Base-by-base conservation (phyloP, 1,140 invertebrate species). In the Oreohelix idahoensis region DNA sequence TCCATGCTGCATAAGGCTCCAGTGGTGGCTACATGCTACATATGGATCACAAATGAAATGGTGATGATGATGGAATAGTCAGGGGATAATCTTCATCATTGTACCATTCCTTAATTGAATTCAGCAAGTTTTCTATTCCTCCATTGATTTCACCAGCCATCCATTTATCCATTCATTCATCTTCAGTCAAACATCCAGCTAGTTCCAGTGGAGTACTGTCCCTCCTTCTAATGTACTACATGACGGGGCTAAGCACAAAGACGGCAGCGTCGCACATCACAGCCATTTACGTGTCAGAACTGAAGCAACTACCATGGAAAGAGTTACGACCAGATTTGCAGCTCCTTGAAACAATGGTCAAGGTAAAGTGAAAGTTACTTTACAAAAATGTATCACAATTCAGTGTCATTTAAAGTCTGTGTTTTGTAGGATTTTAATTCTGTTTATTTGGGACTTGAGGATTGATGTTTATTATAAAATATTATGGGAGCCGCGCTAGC, bases 221-320 rank as follows among this genome's bases (percentile, higher is more conserved):
- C 77, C 94, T 94, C 81, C 87, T 96, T 0, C 96, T 96, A 94
- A 94, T 96, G 83, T 96, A 95, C 92, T 97, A 96, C 89, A 94
- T 95, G 5, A 94, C 93, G 11, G 94, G 94, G 86, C 95, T 94
- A 89, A 95, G 95, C 0, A 94, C 95, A 84, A 89, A 92, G n/a
- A 94, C 94, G 0, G 94, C 96, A 0, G 95, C 96, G 84, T 94
- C 95, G 81, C 94, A 96, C 88, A 93, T 96, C 29, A 89, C 96
- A 10, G 93, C 93, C 51, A 94, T 95, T 1, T 94, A 96, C 20
- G 95, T 96, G 88, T 93, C 94, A 51, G 94, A 94, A 63, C 94
- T 97, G 70, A 89, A 94, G 0, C 92, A 94, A 35, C 91, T 97
- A 63, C 95, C 95, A 15, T 97, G 96, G 96, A 93, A 95, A 51